Conservation (phyloP, 2,113 vertebrate genomes). For the Cavia aperea region DNA sequence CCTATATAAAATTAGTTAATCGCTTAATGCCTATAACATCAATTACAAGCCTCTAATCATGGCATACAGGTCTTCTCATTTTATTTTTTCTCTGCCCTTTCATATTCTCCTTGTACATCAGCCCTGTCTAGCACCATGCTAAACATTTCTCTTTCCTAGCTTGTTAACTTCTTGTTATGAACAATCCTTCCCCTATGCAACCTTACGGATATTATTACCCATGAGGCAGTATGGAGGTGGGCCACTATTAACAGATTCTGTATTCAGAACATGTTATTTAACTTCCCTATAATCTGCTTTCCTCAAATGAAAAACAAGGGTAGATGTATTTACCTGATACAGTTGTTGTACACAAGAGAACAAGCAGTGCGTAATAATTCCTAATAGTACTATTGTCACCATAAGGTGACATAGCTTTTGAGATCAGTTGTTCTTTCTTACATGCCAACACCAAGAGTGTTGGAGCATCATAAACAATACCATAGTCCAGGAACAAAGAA, state of each 20-base stretch:
- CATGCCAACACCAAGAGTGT: background rate
- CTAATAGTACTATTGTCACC: background rate
- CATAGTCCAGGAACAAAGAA: background rate
- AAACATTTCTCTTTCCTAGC: background rate
- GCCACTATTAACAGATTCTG: background rate
- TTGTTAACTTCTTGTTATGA: background rate
- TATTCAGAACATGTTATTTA: background rate
- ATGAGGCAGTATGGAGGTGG: background rate
- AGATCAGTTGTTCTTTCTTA: background rate
- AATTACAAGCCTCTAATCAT: background rate
- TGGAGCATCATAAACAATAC: background rate
- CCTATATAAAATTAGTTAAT: background rate
- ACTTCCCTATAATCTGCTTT: background rate
- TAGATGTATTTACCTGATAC: background rate
- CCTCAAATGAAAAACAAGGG: background rate
- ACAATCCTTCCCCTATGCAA: background rate
- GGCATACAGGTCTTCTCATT: background rate
- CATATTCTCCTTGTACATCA: background rate
- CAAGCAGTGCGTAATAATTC: background rate
- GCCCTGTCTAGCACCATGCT: background rate
- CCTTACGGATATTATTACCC: background rate
- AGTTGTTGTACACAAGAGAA: background rate
- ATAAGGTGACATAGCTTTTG: background rate
- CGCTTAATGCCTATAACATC: background rate
- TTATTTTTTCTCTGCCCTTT: background rate